Conservation (phyloP, 2,797 vertebrate genomes). For the Apogon talboti region DNA sequence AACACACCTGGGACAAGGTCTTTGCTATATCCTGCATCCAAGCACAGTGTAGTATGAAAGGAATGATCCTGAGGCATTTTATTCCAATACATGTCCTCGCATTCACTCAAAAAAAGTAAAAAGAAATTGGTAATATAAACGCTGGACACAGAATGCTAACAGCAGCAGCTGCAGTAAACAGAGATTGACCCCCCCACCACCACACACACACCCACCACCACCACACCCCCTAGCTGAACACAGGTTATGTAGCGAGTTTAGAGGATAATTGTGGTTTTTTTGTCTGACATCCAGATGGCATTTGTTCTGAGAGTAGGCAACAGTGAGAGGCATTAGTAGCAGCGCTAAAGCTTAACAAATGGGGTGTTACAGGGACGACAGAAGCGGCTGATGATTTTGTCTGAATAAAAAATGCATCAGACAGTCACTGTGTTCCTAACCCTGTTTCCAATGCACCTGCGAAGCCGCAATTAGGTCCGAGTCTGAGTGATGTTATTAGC, state of each 20-base stretch:
- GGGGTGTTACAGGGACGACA: conserved; percentile 11
- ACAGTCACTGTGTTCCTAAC: neutral
- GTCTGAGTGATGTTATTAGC: conserved; percentile 14
- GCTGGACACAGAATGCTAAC: conserved; percentile 7
- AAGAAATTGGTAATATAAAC: conserved; percentile 13
- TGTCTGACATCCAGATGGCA: conserved; percentile 44
- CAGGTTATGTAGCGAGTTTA: conserved; percentile 7
- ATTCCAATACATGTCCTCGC: conserved; percentile 14
- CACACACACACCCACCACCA: no score
- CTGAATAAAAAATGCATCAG: conserved; percentile 15
- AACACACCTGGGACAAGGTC: conserved; percentile 3
- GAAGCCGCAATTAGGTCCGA: neutral
- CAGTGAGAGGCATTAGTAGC: conserved; percentile 40
- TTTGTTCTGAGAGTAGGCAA: conserved; percentile 28
- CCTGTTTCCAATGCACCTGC: conserved; percentile 3
- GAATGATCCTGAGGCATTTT: conserved; percentile 22
- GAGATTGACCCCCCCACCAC: neutral
- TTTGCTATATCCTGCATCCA: conserved; percentile 9
- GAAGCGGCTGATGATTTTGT: conserved; percentile 13
- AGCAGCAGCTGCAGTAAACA: conserved; percentile 13
- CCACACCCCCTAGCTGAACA: conserved; percentile 8
- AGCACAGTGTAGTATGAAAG: neutral
- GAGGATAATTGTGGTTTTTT: conserved; percentile 34
- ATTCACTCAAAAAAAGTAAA: conserved; percentile 21
- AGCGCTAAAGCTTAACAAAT: conserved; percentile 40